Evolutionary conservation across 2,797 vertebrate species (phyloP).

Genomic region (Hippocampus kuda): DNA sequence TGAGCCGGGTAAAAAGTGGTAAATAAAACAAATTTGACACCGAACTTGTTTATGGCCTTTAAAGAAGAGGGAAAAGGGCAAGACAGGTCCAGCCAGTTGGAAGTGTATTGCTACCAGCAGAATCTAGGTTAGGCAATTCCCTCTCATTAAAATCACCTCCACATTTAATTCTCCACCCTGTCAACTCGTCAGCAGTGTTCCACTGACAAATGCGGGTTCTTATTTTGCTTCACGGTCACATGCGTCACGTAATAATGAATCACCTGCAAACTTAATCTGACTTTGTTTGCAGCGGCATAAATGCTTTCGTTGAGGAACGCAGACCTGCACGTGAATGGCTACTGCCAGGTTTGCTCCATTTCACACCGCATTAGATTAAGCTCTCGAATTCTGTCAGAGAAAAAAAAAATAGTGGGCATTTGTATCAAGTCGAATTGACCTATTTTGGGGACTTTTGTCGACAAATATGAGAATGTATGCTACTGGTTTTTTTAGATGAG

Average conservation of each 20-base stretch:
- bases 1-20: neutral
- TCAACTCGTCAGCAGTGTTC: conserved; percentile 13
- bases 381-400: conserved; percentile 51
- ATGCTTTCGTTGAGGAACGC: conserved; percentile 22
- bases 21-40: neutral
- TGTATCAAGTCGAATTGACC: conserved; percentile 47
- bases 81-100: conserved; percentile 2
- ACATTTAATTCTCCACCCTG: conserved; percentile 41
- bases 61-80: neutral
- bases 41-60: neutral
- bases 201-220: conserved; percentile 30
- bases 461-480: conserved; percentile 13
- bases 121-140: conserved; percentile 38
- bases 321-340: conserved; percentile 32
- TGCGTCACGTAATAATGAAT: conserved; percentile 35
- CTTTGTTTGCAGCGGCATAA: conserved; percentile 31
- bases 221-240: conserved; percentile 15
- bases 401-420: conserved; percentile 42
- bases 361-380: conserved; percentile 42
- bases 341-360: conserved; percentile 45
- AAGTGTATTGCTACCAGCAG: conserved; percentile 10
- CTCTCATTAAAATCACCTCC: conserved; percentile 30
- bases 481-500: conserved; percentile 27
- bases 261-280: conserved; percentile 45
- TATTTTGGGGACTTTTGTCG: conserved; percentile 37